A percentile compares a stretch with the other conserved stretches of the same genome.
phyloP scores from a whole-genome alignment of 2,888 invertebrate species.

The Hypolimnas misippus region DNA sequence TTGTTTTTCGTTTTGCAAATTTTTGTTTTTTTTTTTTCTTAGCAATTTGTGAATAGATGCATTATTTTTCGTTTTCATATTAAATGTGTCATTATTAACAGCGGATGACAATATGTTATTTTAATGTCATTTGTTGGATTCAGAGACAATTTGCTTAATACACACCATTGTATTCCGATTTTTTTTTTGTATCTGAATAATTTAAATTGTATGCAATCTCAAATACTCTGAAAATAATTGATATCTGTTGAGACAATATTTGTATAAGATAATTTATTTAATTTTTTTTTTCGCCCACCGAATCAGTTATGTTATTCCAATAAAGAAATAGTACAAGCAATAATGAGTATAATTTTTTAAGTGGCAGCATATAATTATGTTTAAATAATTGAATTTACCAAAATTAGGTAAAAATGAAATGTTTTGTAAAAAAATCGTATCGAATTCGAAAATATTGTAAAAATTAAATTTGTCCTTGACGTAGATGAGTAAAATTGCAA shows the following conservation, averaged over 20 bases:
- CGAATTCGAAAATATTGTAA: not conserved
- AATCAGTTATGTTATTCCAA: constrained; percentile 44
- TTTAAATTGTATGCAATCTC: constrained; percentile 52
- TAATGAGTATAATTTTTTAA: constrained; percentile 14
- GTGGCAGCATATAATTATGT: constrained; percentile 7
- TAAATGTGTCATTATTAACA: not conserved
- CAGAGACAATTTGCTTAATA: constrained; percentile 26
- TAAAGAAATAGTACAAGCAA: constrained; percentile 25
- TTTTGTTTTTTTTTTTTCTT: not conserved
- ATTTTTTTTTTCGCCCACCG: constrained; percentile 63
- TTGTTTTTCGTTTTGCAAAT: not conserved
- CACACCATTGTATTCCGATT: constrained; percentile 8
- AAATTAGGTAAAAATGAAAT: constrained; percentile 14
- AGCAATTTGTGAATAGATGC: not conserved
- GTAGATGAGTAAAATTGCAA: constrained; percentile 1
- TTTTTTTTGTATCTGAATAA: constrained; percentile 25
- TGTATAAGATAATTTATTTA: constrained; percentile 52
- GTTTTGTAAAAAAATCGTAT: not conserved
- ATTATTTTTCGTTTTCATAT: not conserved
- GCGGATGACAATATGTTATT: not conserved
- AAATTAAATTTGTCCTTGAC: not conserved
- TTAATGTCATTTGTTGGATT: constrained; percentile 25
- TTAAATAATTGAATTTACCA: constrained; percentile 10
- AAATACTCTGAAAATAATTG: constrained; percentile 47
- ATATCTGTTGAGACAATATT: constrained; percentile 21